These are phyloP conservation scores for Lysandra bellargus DNA, from an alignment of 2,888 invertebrate species.

Conservation along the genomic window DNA sequence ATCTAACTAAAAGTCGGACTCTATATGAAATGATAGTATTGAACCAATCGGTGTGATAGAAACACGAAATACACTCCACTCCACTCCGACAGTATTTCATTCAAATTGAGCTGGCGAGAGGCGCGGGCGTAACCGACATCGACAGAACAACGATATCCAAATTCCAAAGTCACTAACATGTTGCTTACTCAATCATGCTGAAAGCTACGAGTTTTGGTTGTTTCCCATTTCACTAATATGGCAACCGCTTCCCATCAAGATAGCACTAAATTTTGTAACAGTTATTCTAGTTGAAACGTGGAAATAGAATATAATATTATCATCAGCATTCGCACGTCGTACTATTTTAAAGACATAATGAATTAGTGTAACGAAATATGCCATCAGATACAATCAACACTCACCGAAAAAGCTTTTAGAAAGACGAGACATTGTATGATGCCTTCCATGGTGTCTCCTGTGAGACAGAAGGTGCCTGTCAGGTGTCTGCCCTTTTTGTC, in stretches of 20 bases:
- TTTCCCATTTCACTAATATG: not conserved
- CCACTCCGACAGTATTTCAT: not conserved
- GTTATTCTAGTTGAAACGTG: not conserved
- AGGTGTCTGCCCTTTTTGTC: constrained; percentile 89
- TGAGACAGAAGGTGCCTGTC: constrained; percentile 93
- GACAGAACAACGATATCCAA: constrained; percentile 10
- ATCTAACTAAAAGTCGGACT: too few species aligned
- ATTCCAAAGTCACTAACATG: constrained; percentile 1
- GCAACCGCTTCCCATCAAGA: not conserved
- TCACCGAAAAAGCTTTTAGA: constrained; percentile 95
- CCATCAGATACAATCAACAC: constrained; percentile 54
- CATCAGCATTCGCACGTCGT: not conserved
- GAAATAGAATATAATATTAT: not conserved
- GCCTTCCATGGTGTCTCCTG: constrained; percentile 95
- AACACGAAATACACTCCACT: not conserved
- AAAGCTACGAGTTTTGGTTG: constrained; percentile 6
- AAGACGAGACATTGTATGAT: constrained; percentile 96
- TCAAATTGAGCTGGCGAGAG: constrained; percentile 9
- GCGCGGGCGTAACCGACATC: not conserved
- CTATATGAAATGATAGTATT: not conserved
- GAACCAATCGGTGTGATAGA: not conserved
- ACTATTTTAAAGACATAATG: not conserved
- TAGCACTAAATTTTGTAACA: not conserved
- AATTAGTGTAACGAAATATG: not conserved
- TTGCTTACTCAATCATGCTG: constrained; percentile 8